Conservation (phyloP, 1,140 invertebrate species). For the Lerema accius region DNA sequence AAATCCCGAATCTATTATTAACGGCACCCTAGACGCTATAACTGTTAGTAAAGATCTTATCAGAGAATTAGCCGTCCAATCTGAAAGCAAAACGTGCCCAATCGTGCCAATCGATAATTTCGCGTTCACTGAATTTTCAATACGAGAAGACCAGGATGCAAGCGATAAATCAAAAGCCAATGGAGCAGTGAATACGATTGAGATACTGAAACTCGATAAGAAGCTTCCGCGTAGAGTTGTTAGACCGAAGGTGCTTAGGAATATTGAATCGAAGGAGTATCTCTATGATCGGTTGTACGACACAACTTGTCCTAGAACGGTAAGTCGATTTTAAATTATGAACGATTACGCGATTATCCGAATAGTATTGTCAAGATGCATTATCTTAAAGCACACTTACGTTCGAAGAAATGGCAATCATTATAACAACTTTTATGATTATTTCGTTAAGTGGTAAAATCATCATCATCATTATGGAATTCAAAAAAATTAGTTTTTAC, state of each 20-base stretch:
- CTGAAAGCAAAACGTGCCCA: conserved; percentile 48
- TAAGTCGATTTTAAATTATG: conserved; percentile 44
- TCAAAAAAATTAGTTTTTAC: no score
- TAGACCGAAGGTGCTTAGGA: conserved; percentile 70
- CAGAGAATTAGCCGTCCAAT: conserved; percentile 38
- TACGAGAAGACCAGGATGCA: conserved; percentile 13
- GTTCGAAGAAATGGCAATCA: no score
- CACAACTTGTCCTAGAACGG: conserved; percentile 62
- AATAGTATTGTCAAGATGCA: no score
- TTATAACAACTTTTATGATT: no score
- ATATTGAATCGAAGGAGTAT: conserved; percentile 60
- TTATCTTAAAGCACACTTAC: no score
- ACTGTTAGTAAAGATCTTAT: conserved; percentile 44
- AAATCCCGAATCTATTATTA: conserved; percentile 57
- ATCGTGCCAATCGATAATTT: conserved; percentile 50
- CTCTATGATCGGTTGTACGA: conserved; percentile 72
- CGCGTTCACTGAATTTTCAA: conserved; percentile 25
- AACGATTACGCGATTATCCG: background rate
- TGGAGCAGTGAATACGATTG: conserved; percentile 32
- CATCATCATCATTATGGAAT: no score
- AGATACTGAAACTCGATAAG: conserved; percentile 49
- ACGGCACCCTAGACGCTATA: conserved; percentile 48
- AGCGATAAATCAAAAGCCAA: conserved; percentile 20
- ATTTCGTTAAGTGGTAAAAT: no score
- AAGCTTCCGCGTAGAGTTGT: conserved; percentile 55